Base-by-base conservation (phyloP, 1,140 invertebrate species). In the Drosophila triauraria region DNA sequence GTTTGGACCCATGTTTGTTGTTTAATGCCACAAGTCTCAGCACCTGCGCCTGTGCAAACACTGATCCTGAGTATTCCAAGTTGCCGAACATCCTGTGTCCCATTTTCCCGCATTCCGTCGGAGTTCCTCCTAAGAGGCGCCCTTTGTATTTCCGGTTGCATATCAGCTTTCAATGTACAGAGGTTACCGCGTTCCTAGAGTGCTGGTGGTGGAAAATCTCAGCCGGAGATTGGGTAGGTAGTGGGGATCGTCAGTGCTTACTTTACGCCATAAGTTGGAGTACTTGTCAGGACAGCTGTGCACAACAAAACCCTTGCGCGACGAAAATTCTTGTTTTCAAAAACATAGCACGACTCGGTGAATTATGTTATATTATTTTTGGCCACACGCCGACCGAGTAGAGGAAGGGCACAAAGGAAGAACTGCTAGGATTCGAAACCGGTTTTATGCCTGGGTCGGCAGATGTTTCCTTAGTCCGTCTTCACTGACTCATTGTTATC, bases 401-500 rank as follows among this genome's bases (percentile, higher is more conserved):
- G 17, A 15, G 32, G n/a, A 17, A 42, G 30, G 23, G 47, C n/a
- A 54, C 48, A 42, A 38, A 54, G 30, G 32, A 48, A 23, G 17
- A 17, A 12, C 47, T 53, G 40, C 17, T 40, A 74, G 69, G 71
- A 70, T 30, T 51, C 27, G 3, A 84, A 85, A 87, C 82, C 72
- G 82, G 82, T 82, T 87, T 59, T 9, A 9, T 42, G 54, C 43
- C 75, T 79, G 58, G 51, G 27, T 30, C 57, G 74, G 75, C 80
- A 85, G 82, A 86, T 85, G 82, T 85, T 81, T 62, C 60, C 38
- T 63, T 35, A 35, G 27, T 44, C 20, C 13, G 23, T 44, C 40
- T 48, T n/a, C 12, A 69, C 17, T 43, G 40, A 44, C 43, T 32
- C 35, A 53, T 32, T 43, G 32, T 61, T 46, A 69, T 84, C 82